These are phyloP conservation scores for Halcyon senegalensis DNA, from an alignment of 2,113 vertebrate genomes.

Conservation along the genomic window DNA sequence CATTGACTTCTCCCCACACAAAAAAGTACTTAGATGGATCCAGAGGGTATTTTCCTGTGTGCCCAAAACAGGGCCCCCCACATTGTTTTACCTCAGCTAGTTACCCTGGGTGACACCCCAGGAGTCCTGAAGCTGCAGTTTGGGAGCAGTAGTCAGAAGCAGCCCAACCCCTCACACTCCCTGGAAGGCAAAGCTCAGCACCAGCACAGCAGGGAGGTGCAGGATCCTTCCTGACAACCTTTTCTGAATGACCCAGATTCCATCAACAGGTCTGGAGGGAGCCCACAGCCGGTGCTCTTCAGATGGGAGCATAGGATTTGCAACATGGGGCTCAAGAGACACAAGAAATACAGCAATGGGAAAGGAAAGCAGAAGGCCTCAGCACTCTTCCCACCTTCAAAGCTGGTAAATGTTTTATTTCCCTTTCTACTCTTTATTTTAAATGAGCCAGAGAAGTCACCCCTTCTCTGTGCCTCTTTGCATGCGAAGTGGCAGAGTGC, in stretches of 20 bases:
- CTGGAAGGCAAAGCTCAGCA: background rate
- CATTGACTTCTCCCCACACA: background rate
- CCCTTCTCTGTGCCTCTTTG: background rate
- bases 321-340: background rate
- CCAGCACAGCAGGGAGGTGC: background rate
- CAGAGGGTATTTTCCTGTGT: accelerated
- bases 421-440: background rate
- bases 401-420: conserved; percentile 15
- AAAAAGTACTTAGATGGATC: background rate
- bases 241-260: background rate
- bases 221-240: background rate
- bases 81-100: background rate
- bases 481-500: background rate
- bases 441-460: background rate
- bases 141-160: background rate
- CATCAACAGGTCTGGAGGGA: background rate
- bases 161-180: background rate
- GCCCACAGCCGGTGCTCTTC: background rate
- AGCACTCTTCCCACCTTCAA: background rate
- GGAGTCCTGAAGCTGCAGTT: background rate
- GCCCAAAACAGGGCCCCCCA: background rate
- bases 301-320: background rate
- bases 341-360: background rate
- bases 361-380: conserved; percentile 16
- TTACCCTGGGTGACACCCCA: background rate